Percentiles rank a stretch among this genome's conserved stretches.
These are phyloP conservation scores for Microctenopoma steveboyesi DNA, from an alignment of 2,797 vertebrate species.

Conservation along the genomic window DNA sequence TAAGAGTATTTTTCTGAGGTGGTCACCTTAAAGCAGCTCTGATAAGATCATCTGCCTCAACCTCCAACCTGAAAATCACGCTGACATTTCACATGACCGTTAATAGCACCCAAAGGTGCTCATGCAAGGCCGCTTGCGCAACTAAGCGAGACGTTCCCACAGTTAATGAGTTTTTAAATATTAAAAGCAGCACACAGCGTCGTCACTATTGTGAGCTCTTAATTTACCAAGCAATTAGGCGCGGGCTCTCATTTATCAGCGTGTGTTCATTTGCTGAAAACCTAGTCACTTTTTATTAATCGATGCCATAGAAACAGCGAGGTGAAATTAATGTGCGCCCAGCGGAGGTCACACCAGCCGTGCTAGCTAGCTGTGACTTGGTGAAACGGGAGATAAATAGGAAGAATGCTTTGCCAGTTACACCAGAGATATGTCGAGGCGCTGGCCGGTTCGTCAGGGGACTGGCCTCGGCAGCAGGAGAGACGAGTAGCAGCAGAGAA, in stretches of 20 bases:
- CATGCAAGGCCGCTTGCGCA: slow-evolving; percentile 74
- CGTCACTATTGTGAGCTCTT: slow-evolving; percentile 96
- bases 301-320: slow-evolving; percentile 90
- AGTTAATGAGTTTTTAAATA: slow-evolving; percentile 99
- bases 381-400: slow-evolving; percentile 91
- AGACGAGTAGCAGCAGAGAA: slow-evolving; percentile 50
- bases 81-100: slow-evolving; percentile 62
- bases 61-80: slow-evolving; percentile 35
- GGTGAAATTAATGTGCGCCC: slow-evolving; percentile 94
- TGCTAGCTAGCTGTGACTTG: slow-evolving; percentile 80
- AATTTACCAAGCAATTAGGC: slow-evolving; percentile 99
- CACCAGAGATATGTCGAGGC: slow-evolving; percentile 84
- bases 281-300: slow-evolving; percentile 99
- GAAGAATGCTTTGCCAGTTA: slow-evolving; percentile 80
- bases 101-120: slow-evolving; percentile 73
- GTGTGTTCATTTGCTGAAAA: slow-evolving; percentile 93
- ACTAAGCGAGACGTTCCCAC: slow-evolving; percentile 88
- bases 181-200: slow-evolving; percentile 94
- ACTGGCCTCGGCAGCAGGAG: slow-evolving; percentile 79
- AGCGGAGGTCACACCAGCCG: slow-evolving; percentile 89
- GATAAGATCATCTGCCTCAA: slow-evolving; percentile 40
- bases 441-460: slow-evolving; percentile 78
- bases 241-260: slow-evolving; percentile 97
- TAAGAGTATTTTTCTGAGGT: slow-evolving; percentile 1
- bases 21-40: slow-evolving; percentile 42